Evolutionary conservation across 2,888 invertebrate genomes (phyloP).

Genomic region (Phanerotoma sp.): DNA sequence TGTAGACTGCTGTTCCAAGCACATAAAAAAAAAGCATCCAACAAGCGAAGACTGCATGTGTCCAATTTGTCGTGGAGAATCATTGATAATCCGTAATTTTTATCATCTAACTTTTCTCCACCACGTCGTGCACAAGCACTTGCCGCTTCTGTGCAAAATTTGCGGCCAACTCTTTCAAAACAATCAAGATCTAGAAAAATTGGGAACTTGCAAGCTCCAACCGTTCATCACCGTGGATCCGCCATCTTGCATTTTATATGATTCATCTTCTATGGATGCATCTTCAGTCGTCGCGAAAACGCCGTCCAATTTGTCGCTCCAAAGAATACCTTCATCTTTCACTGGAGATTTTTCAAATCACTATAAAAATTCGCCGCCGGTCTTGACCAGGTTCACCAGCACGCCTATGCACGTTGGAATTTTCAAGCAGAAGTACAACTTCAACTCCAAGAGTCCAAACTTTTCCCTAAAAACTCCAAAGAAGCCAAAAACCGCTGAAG

Average conservation of each 20-base stretch:
- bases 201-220: conserved; percentile 36
- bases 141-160: conserved; percentile 44
- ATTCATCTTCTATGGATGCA: conserved; percentile 19
- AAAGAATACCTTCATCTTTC: conserved; percentile 18
- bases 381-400: conserved; percentile 46
- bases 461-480: conserved; percentile 42
- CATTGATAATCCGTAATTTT: conserved; percentile 36
- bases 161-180: conserved; percentile 42
- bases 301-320: conserved; percentile 7
- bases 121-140: conserved; percentile 44
- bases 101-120: conserved; percentile 38
- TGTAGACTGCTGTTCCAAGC: conserved; percentile 41
- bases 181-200: conserved; percentile 37
- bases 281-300: conserved; percentile 26
- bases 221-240: neutral
- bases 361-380: conserved; percentile 39
- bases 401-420: conserved; percentile 44
- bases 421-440: conserved; percentile 31
- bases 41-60: conserved; percentile 37
- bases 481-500: no score
- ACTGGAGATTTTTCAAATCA: conserved; percentile 30
- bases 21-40: conserved; percentile 39
- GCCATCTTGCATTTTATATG: neutral
- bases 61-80: conserved; percentile 41
- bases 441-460: conserved; percentile 31